Evolutionary conservation across 2,797 vertebrate species (phyloP).

Genomic region (Synaphobranchus kaupii): DNA sequence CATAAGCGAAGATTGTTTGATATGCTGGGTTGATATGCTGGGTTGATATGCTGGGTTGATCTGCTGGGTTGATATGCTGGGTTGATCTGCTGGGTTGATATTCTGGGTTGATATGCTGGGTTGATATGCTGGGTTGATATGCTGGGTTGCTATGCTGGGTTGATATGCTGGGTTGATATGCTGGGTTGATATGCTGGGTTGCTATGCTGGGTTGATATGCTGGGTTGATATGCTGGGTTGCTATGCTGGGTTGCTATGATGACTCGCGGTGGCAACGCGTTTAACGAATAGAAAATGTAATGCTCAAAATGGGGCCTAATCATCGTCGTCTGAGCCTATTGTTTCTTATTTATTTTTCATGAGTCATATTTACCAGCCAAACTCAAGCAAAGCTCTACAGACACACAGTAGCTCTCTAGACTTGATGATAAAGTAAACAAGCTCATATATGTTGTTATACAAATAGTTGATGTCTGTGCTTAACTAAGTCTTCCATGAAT

Average conservation of each 20-base stretch:
- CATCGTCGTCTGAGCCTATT: not conserved
- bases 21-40: not conserved
- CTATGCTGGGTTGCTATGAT: not conserved
- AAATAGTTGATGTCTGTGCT: not conserved
- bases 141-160: too few relatives aligned
- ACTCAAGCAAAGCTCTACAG: too few relatives aligned
- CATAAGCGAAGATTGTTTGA: not conserved
- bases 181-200: not conserved
- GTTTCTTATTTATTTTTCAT: not conserved
- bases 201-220: too few relatives aligned
- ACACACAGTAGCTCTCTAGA: not conserved
- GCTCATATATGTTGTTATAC: too few relatives aligned
- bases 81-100: not conserved
- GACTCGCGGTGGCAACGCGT: not conserved
- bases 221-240: not conserved
- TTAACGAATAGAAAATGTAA: too few relatives aligned
- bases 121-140: not conserved
- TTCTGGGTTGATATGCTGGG: not conserved
- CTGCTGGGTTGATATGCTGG: too few relatives aligned
- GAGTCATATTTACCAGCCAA: not conserved
- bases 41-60: not conserved
- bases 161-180: not conserved
- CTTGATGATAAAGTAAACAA: not conserved
- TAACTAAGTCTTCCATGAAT: too few relatives aligned
- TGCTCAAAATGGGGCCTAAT: not conserved